phyloP scores from a whole-genome alignment of 2,888 invertebrate species.

The Hipparchia sbordonii region DNA sequence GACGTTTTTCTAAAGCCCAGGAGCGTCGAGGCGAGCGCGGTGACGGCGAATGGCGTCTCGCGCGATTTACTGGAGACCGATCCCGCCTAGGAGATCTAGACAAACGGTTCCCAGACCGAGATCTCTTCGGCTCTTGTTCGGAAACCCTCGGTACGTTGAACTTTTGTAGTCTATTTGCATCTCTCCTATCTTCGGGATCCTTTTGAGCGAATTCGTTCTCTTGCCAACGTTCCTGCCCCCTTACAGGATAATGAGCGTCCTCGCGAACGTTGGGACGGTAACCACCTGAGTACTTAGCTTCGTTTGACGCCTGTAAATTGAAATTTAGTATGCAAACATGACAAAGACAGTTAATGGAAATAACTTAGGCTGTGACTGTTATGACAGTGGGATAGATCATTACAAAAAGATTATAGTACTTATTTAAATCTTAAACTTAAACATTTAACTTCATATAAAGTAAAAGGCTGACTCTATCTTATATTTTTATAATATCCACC shows the following conservation, averaged over 20 bases:
- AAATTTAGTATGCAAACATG: constrained; percentile 68
- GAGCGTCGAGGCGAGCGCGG: constrained; percentile 70
- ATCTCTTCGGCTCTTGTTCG: constrained; percentile 43
- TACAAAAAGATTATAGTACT: background rate
- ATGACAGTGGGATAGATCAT: background rate
- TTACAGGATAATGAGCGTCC: constrained; percentile 52
- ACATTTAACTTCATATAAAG: background rate
- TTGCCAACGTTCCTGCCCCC: constrained; percentile 56
- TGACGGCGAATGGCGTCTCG: constrained; percentile 63
- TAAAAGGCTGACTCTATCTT: background rate
- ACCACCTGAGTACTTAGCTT: constrained; percentile 72
- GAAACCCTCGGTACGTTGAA: constrained; percentile 43
- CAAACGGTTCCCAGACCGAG: constrained; percentile 47
- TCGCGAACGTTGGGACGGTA: constrained; percentile 59
- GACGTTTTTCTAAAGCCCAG: constrained; percentile 72
- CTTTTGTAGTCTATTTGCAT: constrained; percentile 46
- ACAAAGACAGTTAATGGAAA: constrained; percentile 25
- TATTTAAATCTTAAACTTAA: background rate
- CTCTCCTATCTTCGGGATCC: constrained; percentile 53
- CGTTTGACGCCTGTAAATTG: constrained; percentile 74
- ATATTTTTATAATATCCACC: background rate
- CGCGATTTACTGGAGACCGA: constrained; percentile 63
- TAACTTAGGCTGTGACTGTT: background rate
- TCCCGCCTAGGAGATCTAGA: constrained; percentile 67
- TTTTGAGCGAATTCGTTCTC: constrained; percentile 45